Conservation (phyloP, 2,888 invertebrate species). For the Diarsia mendica region DNA sequence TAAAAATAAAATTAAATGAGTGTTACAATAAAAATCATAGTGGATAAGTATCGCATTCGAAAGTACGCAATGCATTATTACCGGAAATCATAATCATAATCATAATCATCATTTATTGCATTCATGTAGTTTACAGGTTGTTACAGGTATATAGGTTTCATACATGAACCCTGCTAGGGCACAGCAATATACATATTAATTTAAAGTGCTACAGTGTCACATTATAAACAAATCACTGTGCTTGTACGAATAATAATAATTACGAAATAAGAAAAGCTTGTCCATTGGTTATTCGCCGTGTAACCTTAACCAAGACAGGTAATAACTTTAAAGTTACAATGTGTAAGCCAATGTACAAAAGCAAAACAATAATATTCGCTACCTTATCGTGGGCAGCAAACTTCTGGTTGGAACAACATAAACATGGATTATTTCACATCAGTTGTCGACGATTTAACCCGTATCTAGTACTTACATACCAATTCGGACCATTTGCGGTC, state of each 20-base stretch:
- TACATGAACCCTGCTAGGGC: too few relatives aligned
- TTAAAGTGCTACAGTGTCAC: too few relatives aligned
- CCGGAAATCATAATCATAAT: too few relatives aligned
- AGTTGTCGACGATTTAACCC: conserved; percentile 34
- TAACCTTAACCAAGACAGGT: not conserved
- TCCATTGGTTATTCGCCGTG: not conserved
- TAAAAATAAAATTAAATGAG: not conserved
- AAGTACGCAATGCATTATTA: not conserved
- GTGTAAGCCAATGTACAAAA: not conserved
- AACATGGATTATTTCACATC: conserved; percentile 20
- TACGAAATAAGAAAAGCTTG: too few relatives aligned
- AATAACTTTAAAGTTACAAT: not conserved
- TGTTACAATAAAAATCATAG: not conserved
- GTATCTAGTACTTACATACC: conserved; percentile 2
- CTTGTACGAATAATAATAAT: too few relatives aligned
- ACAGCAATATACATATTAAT: too few relatives aligned
- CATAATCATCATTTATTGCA: too few relatives aligned
- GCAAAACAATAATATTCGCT: not conserved
- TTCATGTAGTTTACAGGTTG: too few relatives aligned
- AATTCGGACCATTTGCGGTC: conserved; percentile 42
- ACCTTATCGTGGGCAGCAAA: not conserved
- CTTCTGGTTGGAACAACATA: conserved; percentile 24
- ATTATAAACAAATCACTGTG: too few relatives aligned
- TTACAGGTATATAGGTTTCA: too few relatives aligned
- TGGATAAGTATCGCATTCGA: not conserved